These are phyloP conservation scores for Oopsacas minuta DNA, from an alignment of 37 sponge, comb jelly and placozoan species.

Conservation along the genomic window DNA sequence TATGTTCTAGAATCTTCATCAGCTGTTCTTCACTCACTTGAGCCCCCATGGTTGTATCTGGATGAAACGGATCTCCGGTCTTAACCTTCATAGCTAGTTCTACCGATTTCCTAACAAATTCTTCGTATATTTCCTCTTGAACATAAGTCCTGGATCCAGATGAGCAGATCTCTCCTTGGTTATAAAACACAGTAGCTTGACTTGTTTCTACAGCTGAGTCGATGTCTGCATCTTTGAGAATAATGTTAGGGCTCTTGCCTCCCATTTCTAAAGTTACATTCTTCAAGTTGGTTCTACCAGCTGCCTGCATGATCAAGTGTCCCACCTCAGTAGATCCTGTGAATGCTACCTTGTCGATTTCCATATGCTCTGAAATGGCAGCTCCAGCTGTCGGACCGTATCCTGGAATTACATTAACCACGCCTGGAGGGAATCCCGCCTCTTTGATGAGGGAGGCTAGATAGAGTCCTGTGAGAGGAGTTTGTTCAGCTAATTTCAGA, in stretches of 20 bases:
- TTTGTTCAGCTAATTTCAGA: slow-evolving; percentile 44
- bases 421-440: slow-evolving; percentile 24
- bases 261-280: slow-evolving; percentile 47
- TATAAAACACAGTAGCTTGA: slow-evolving; percentile 33
- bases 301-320: slow-evolving; percentile 40
- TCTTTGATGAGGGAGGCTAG: slow-evolving; percentile 33
- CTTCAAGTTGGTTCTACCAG: slow-evolving; percentile 41
- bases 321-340: slow-evolving; percentile 57
- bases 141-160: slow-evolving; percentile 41
- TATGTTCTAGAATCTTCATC: slow-evolving; percentile 32
- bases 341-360: slow-evolving; percentile 44
- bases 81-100: slow-evolving; percentile 11
- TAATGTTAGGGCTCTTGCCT: slow-evolving; percentile 52
- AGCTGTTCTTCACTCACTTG: slow-evolving; percentile 30
- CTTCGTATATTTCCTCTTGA: slow-evolving; percentile 44
- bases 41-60: slow-evolving; percentile 31
- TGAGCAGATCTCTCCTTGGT: slow-evolving; percentile 48
- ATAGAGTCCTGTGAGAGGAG: slow-evolving; percentile 51
- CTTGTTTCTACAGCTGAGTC: slow-evolving; percentile 33
- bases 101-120: slow-evolving; percentile 36
- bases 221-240: slow-evolving; percentile 48
- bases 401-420: slow-evolving; percentile 15
- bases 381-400: slow-evolving; percentile 37
- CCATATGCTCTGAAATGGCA: slow-evolving; percentile 35
- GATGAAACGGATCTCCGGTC: slow-evolving; percentile 39